Evolutionary conservation across 1,140 invertebrate genomes (phyloP).

Genomic region (Drosophila biarmipes): DNA sequence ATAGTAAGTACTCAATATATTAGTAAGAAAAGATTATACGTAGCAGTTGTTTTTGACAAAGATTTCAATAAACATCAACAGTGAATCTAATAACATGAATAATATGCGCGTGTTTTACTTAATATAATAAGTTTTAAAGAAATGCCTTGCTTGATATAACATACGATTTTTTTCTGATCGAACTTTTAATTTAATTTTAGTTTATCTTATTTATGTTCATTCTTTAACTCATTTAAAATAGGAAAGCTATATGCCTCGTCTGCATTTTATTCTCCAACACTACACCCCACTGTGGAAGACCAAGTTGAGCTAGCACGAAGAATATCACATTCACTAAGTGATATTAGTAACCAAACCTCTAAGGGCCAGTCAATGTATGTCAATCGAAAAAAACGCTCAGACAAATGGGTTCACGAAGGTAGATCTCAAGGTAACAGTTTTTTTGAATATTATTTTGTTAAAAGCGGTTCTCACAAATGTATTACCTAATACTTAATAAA

Average conservation of each 20-base stretch:
- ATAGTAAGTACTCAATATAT: constrained; percentile 85
- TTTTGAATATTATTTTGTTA: constrained; percentile 22
- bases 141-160: not conserved
- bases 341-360: constrained; percentile 95
- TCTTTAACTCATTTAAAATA: constrained; percentile 84
- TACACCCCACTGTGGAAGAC: constrained; percentile 97
- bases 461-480: constrained; percentile 1
- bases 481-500: not conserved
- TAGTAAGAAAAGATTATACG: constrained; percentile 72
- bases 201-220: constrained; percentile 40
- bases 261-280: constrained; percentile 94
- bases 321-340: constrained; percentile 96
- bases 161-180: constrained; percentile 59
- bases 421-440: constrained; percentile 72
- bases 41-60: constrained; percentile 31
- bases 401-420: constrained; percentile 97
- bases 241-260: constrained; percentile 97
- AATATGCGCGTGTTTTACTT: not conserved
- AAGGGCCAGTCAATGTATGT: constrained; percentile 98
- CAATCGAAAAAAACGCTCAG: constrained; percentile 95
- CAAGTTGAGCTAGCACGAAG: constrained; percentile 95
- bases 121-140: not conserved
- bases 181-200: constrained; percentile 47
- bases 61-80: not conserved
- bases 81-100: constrained; percentile 7